Evolutionary conservation across 2,888 invertebrate genomes (phyloP), one percentile per base, ranked within the genome.

Genomic region (Bembecia ichneumoniformis): DNA sequence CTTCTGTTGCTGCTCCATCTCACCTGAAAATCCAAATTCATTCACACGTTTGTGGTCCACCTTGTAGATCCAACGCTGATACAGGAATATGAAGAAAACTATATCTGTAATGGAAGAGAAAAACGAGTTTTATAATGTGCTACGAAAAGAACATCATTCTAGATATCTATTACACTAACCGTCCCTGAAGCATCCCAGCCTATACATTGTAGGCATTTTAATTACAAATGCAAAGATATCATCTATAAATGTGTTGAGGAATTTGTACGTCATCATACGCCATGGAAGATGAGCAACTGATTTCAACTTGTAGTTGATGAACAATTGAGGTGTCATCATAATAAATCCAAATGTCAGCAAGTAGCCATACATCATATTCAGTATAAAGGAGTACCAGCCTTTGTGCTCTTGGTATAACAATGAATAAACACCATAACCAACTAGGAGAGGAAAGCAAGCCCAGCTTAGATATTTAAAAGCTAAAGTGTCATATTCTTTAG

Each of bases 181-280:
- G 89, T 99, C 99, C 77, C 99, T 92, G 89, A 99, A 97, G 86
- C 99, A 99, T 43, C 99, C 99, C 65, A 99, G 80, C 61, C 99
- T 91, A 73, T 99, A 99, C 91, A 99, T 94, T 1, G 98, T 99
- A 28, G 99, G 99, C 99, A 99, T 99, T 87, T 98, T 98, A 65
- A 99, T 99, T 56, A 99, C 98, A 89, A 99, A 99, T 52, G 99
- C 99, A 88, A 99, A 99, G 66, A 99, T 97, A 79, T 99, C 99
- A 87, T 99, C 99, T 66, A 99, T 99, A 81, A 99, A 99, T 16
- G 99, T 99, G 79, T 99, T 99, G 52, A 99, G 91, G 78, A 98
- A 98, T 89, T 99, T 99, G 81, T 99, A 99, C 9, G 98, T 98
- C 91, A 99, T 92, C 99, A 99, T 99, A 53, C 99, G 91, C 99